Evolutionary conservation across 2,888 invertebrate species (phyloP).

Genomic region (Odontomyia ornata): DNA sequence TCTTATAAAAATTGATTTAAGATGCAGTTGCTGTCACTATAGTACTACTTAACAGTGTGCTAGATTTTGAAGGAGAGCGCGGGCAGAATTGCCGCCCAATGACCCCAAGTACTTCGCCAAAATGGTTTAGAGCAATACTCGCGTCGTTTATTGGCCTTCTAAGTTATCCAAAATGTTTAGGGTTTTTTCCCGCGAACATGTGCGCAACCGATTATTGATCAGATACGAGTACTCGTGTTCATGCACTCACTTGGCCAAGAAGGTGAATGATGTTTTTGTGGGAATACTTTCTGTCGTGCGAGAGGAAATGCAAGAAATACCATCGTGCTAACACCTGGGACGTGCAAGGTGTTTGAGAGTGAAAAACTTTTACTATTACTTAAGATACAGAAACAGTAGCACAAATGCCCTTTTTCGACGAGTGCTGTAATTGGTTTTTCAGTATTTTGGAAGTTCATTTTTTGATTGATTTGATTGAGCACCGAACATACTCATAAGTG

Average conservation of each 20-base stretch:
- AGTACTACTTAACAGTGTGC: slow-evolving; percentile 20
- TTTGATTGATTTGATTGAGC: no score
- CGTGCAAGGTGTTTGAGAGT: not conserved
- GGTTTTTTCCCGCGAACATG: not conserved
- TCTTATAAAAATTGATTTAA: slow-evolving; percentile 20
- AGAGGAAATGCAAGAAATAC: not conserved
- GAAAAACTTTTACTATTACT: no score
- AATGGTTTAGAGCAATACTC: not conserved
- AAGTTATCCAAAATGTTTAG: not conserved
- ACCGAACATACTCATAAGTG: no score
- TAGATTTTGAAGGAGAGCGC: slow-evolving; percentile 16
- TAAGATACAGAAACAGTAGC: no score
- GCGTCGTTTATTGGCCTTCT: slow-evolving; percentile 1
- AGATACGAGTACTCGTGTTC: not conserved
- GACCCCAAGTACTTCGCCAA: slow-evolving; percentile 3
- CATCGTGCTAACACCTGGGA: not conserved
- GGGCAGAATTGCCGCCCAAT: slow-evolving; percentile 6
- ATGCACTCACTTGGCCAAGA: not conserved
- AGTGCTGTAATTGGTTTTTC: no score
- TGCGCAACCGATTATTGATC: not conserved
- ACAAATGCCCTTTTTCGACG: no score
- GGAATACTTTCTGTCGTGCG: not conserved
- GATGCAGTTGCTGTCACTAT: slow-evolving; percentile 28
- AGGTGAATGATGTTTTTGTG: not conserved
- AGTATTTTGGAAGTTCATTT: no score